phyloP scores from a whole-genome alignment of 2,888 invertebrate genomes.

The Ommatoiulus sabulosus region DNA sequence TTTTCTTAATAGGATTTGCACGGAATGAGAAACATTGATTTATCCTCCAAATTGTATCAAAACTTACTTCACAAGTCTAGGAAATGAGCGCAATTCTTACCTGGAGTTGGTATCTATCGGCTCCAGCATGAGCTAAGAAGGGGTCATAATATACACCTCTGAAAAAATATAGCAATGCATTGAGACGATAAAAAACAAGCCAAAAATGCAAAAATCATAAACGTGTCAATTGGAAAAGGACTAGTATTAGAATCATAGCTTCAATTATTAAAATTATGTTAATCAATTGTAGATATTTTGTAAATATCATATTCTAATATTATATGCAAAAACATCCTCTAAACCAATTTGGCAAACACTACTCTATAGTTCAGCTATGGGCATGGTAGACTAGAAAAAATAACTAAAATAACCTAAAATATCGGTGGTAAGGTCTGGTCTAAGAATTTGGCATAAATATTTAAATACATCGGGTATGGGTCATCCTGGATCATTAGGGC shows the following conservation, averaged over 20 bases:
- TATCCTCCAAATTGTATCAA: neutral
- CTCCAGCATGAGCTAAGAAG: conserved; percentile 85
- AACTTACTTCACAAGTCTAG: neutral
- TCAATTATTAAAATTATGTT: neutral
- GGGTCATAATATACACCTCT: conserved; percentile 96
- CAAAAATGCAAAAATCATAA: neutral
- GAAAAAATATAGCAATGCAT: conserved; percentile 63
- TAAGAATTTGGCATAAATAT: neutral
- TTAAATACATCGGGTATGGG: neutral
- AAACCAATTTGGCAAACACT: neutral
- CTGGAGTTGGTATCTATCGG: conserved; percentile 92
- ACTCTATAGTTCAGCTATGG: neutral
- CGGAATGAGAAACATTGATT: neutral
- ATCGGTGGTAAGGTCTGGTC: conserved; percentile 15
- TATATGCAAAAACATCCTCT: neutral
- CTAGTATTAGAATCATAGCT: neutral
- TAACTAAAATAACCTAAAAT: neutral
- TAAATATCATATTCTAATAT: neutral
- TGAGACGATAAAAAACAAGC: neutral
- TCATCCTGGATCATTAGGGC: neutral
- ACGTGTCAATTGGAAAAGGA: neutral
- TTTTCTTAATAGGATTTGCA: neutral
- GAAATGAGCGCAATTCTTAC: conserved; percentile 71
- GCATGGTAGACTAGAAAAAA: conserved; percentile 16
- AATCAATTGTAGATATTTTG: neutral